A percentile compares a stretch with the other conserved stretches of the same genome.
phyloP scores from a whole-genome alignment of 2,888 invertebrate genomes.

The Saturnia pavonia region DNA sequence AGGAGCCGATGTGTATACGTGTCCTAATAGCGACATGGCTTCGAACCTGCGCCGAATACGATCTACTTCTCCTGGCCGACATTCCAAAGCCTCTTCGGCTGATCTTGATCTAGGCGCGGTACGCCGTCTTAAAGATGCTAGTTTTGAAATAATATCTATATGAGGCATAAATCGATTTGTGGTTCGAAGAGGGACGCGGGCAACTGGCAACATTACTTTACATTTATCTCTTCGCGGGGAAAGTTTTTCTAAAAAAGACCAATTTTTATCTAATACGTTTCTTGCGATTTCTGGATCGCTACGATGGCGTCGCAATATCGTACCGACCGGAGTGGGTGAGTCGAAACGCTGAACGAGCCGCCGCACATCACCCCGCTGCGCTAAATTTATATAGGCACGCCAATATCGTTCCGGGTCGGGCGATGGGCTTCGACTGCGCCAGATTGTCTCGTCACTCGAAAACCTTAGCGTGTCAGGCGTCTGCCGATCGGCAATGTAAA shows the following conservation, averaged over 20 bases:
- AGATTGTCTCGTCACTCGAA: conserved; percentile 85
- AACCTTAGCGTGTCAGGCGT: conserved; percentile 77
- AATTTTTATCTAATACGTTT: conserved; percentile 77
- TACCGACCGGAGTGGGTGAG: conserved; percentile 80
- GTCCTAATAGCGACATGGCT: conserved; percentile 86
- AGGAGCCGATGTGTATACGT: conserved; percentile 91
- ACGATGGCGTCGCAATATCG: conserved; percentile 83
- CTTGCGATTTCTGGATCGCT: conserved; percentile 90
- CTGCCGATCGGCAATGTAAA: conserved; percentile 68
- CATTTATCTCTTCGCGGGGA: conserved; percentile 51
- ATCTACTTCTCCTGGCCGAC: conserved; percentile 86
- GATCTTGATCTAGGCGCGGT: conserved; percentile 75
- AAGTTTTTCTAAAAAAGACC: conserved; percentile 72
- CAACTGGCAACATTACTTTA: conserved; percentile 83
- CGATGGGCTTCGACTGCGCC: conserved; percentile 87
- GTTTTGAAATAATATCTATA: conserved; percentile 94
- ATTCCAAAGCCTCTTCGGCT: conserved; percentile 73
- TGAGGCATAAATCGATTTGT: conserved; percentile 92
- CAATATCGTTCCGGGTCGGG: conserved; percentile 88
- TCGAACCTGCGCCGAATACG: conserved; percentile 88
- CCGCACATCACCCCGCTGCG: conserved; percentile 89
- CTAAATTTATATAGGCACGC: conserved; percentile 85
- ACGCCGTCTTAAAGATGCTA: conserved; percentile 84
- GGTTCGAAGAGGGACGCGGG: conserved; percentile 82
- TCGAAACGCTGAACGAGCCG: conserved; percentile 91